Conservation (phyloP, 2,113 vertebrate species). For the Sinocyclocheilus maitianheensis region DNA sequence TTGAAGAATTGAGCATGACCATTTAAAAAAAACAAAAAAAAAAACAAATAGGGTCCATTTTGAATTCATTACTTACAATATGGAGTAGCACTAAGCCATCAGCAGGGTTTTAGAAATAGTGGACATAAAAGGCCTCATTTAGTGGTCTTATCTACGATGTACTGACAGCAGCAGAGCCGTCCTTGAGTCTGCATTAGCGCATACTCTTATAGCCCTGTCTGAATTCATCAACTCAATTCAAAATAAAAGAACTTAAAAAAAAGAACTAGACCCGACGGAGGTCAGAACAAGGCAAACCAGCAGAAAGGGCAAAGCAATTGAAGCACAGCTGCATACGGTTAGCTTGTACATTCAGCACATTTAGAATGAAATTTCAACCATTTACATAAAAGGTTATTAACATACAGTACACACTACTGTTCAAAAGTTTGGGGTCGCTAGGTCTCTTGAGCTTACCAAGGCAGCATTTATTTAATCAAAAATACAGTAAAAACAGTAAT, state of each 20-base stretch:
- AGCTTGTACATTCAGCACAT: background rate
- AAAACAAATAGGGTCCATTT: background rate
- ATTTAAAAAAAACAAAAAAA: background rate
- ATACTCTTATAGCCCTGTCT: conserved; percentile 5
- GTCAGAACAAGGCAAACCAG: background rate
- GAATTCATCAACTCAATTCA: background rate
- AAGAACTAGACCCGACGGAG: background rate
- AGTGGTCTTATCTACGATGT: background rate
- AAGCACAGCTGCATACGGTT: background rate
- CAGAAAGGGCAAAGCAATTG: conserved; percentile 16
- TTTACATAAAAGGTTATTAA: background rate
- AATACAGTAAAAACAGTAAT: background rate
- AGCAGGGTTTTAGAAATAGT: background rate
- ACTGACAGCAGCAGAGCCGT: background rate
- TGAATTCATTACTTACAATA: background rate
- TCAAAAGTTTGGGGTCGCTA: background rate
- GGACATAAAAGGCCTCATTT: conserved; percentile 14
- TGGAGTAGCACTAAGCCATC: background rate
- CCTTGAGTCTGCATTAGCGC: conserved; percentile 12
- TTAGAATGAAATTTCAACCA: background rate
- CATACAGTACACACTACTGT: background rate
- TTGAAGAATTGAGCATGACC: background rate
- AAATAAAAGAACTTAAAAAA: background rate
- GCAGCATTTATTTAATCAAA: background rate
- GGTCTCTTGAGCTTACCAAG: background rate